A percentile compares a stretch with the other conserved stretches of the same genome.
These are phyloP conservation scores for Nemotelus pantherinus DNA, from an alignment of 2,888 invertebrate genomes.

Conservation along the genomic window DNA sequence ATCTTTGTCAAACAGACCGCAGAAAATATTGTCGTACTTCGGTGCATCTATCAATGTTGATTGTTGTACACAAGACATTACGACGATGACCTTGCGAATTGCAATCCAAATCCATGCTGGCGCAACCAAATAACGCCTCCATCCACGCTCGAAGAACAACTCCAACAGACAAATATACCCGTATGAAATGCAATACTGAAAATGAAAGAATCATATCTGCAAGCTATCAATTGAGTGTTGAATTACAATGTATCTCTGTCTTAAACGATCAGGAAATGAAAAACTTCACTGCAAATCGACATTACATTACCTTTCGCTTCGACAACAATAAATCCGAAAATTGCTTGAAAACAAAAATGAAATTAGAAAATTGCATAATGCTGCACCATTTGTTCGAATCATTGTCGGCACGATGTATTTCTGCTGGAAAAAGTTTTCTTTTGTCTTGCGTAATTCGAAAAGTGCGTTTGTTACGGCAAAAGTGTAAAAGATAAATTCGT, in stretches of 20 bases:
- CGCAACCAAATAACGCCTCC: neutral
- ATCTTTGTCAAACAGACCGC: constrained; percentile 43
- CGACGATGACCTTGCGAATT: constrained; percentile 33
- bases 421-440: constrained; percentile 14
- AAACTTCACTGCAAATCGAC: neutral
- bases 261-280: constrained; percentile 22
- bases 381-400: constrained; percentile 23
- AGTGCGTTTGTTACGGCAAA: constrained; percentile 9
- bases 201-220: neutral
- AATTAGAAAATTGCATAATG: constrained; percentile 29
- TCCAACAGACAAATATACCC: too few species aligned
- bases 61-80: constrained; percentile 9
- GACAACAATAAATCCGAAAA: constrained; percentile 20
- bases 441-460: constrained; percentile 32
- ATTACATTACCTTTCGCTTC: neutral
- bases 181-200: neutral
- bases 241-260: neutral
- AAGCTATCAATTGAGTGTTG: neutral
- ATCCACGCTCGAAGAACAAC: neutral
- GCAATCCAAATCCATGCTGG: neutral
- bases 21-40: constrained; percentile 26
- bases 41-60: neutral
- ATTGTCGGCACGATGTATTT: constrained; percentile 2
- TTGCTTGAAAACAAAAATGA: constrained; percentile 11
- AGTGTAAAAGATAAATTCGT: constrained; percentile 34